These are phyloP conservation scores for Aulostomus chinensis DNA, from an alignment of 2,797 vertebrate species.

Conservation along the genomic window DNA sequence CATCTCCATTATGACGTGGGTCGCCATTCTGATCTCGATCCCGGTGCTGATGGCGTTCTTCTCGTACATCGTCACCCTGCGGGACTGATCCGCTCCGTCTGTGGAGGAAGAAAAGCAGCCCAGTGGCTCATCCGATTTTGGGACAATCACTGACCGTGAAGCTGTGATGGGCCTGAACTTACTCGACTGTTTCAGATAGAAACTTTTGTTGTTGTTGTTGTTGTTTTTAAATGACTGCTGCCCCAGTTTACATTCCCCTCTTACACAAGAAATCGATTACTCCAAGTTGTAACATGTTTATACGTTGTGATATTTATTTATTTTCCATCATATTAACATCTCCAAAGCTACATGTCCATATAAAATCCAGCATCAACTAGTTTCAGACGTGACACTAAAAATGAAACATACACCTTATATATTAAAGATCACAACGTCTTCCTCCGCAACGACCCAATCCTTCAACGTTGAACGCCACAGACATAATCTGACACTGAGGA, in stretches of 20 bases:
- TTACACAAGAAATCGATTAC: not conserved
- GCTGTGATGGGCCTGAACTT: not conserved
- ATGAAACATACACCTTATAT: slow-evolving; percentile 27
- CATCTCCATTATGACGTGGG: slow-evolving; percentile 67
- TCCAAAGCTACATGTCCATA: slow-evolving; percentile 20
- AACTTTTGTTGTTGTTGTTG: too few relatives aligned
- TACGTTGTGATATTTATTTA: slow-evolving; percentile 63
- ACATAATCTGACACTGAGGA: too few relatives aligned
- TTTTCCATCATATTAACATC: slow-evolving; percentile 18
- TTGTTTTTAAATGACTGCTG: too few relatives aligned
- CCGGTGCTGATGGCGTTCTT: slow-evolving; percentile 66
- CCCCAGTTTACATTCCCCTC: too few relatives aligned
- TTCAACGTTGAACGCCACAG: too few relatives aligned
- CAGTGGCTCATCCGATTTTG: not conserved
- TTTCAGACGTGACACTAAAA: too few relatives aligned
- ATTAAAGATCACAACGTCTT: slow-evolving; percentile 6
- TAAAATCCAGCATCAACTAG: slow-evolving; percentile 47
- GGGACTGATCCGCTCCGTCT: slow-evolving; percentile 61
- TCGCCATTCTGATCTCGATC: slow-evolving; percentile 49
- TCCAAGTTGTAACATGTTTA: slow-evolving; percentile 3
- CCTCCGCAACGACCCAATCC: slow-evolving; percentile 7
- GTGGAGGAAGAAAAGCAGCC: not conserved
- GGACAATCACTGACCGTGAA: not conserved
- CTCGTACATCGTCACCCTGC: slow-evolving; percentile 78
- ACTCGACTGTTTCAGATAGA: not conserved